Evolutionary conservation across 35 echinoderm and acorn worm genomes (phyloP).

Genomic region (Nesometra sesokonis): DNA sequence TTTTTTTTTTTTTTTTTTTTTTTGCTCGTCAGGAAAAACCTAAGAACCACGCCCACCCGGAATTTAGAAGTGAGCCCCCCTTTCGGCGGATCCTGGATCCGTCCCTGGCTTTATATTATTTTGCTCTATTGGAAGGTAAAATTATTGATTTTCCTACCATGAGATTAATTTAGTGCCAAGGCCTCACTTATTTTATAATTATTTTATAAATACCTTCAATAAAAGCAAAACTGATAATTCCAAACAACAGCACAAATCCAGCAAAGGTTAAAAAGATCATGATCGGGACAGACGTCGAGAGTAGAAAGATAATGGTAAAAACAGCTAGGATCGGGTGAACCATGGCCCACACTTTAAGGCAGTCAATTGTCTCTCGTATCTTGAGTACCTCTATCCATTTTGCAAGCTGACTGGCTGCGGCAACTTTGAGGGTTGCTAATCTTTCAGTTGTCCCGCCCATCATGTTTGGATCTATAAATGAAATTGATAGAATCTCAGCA

Average conservation of each 20-base stretch:
- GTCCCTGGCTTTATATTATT: too few species aligned
- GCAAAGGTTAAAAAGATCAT: neutral
- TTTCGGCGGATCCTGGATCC: too few species aligned
- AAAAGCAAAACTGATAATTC: constrained; percentile 2
- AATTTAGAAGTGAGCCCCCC: too few species aligned
- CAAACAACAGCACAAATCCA: neutral
- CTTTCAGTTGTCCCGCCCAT: neutral
- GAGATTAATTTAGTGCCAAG: too few species aligned
- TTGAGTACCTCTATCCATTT: neutral
- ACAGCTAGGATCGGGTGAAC: neutral
- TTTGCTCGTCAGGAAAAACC: too few species aligned
- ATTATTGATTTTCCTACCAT: too few species aligned
- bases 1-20: too few species aligned
- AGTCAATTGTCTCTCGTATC: neutral
- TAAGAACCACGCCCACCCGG: too few species aligned
- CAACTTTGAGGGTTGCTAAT: neutral
- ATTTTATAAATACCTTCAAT: constrained; percentile 1
- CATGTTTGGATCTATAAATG: neutral
- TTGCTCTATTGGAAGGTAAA: too few species aligned
- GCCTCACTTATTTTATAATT: too few species aligned
- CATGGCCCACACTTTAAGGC: neutral
- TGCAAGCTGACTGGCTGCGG: neutral
- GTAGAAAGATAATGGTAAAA: neutral
- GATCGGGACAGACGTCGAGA: neutral
- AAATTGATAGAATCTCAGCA: too few species aligned